Conservation (phyloP, 1,140 invertebrate species). For the Drosophila persimilis region DNA sequence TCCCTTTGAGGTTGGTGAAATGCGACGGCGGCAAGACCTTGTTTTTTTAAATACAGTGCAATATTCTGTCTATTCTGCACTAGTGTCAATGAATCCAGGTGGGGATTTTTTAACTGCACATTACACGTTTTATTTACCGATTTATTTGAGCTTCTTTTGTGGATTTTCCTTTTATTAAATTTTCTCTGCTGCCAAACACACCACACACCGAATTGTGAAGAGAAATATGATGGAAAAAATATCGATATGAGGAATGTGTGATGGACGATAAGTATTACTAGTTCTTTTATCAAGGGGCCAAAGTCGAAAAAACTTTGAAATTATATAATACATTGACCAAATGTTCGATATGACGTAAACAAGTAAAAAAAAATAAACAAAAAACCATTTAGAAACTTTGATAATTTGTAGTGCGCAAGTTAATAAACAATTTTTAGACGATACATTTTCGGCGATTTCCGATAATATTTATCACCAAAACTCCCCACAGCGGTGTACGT, state of each 20-base stretch:
- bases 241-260: constrained; percentile 27
- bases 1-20: constrained; percentile 48
- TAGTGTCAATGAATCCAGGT: background rate
- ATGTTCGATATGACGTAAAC: no score
- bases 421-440: background rate
- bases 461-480: constrained; percentile 37
- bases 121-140: constrained; percentile 64
- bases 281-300: no score
- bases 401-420: no score
- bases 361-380: no score
- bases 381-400: no score
- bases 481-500: constrained; percentile 23
- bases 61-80: constrained; percentile 5
- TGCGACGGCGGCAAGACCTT: constrained; percentile 37
- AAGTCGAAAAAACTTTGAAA: no score
- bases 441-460: constrained; percentile 15
- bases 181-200: constrained; percentile 74
- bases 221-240: constrained; percentile 49
- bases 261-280: constrained; percentile 4
- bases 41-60: constrained; percentile 40
- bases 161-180: constrained; percentile 60
- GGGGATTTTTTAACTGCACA: constrained; percentile 38
- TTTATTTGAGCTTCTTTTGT: constrained; percentile 35
- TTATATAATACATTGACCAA: no score
- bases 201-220: constrained; percentile 60